Evolutionary conservation across 2,888 invertebrate genomes (phyloP).

Genomic region (Smittia sp.): DNA sequence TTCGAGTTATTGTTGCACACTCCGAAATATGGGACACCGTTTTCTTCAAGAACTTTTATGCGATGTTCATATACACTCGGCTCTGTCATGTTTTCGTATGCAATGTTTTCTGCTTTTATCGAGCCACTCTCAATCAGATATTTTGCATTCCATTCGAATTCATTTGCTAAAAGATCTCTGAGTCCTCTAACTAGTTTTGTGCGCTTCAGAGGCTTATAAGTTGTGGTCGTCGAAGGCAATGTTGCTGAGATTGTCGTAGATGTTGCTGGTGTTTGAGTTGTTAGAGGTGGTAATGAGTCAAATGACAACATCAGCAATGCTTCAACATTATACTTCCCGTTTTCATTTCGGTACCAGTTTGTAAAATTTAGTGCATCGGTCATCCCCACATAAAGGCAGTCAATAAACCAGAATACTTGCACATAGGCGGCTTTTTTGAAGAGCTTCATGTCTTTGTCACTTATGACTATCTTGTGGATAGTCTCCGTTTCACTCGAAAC

Average conservation of each 20-base stretch:
- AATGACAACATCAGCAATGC: constrained; percentile 70
- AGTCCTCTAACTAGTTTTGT: constrained; percentile 42
- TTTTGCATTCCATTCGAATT: constrained; percentile 29
- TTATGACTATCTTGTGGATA: constrained; percentile 59
- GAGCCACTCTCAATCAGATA: constrained; percentile 47
- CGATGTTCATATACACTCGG: constrained; percentile 32
- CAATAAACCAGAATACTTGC: constrained; percentile 74
- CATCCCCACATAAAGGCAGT: constrained; percentile 68
- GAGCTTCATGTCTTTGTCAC: constrained; percentile 60
- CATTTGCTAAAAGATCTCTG: constrained; percentile 37
- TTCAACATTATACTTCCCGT: constrained; percentile 63
- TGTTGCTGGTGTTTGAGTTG: constrained; percentile 49
- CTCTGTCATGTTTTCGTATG: constrained; percentile 43
- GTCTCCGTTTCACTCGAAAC: constrained; percentile 64
- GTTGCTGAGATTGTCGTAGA: neutral
- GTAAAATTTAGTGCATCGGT: constrained; percentile 61
- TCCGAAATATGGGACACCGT: constrained; percentile 50
- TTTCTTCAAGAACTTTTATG: constrained; percentile 46
- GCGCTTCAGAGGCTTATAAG: too few relatives aligned
- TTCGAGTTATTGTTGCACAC: constrained; percentile 60
- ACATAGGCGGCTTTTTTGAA: constrained; percentile 59
- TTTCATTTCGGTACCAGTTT: constrained; percentile 63
- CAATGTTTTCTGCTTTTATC: constrained; percentile 44
- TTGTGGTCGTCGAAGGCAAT: neutral
- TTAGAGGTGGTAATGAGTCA: constrained; percentile 52